These are phyloP conservation scores for Macrochelys suwanniensis DNA, from an alignment of 2,797 vertebrate genomes.

Conservation along the genomic window DNA sequence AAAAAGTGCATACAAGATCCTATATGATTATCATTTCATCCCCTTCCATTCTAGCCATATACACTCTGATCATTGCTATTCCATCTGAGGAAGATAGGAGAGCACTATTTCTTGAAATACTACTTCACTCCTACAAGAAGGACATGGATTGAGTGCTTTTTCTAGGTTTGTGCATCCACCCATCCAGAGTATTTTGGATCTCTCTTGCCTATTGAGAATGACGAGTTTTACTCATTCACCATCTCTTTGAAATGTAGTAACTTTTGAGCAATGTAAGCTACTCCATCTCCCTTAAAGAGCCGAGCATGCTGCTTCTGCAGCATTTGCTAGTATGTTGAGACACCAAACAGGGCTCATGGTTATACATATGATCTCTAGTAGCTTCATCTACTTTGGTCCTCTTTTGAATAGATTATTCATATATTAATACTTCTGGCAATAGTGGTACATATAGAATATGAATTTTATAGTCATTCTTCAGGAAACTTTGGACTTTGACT, in stretches of 20 bases:
- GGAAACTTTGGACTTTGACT: neutral
- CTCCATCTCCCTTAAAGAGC: too few relatives aligned
- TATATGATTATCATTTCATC: neutral
- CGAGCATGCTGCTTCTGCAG: too few relatives aligned
- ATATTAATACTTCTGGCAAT: neutral
- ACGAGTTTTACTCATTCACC: too few relatives aligned
- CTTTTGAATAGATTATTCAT: neutral
- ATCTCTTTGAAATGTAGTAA: too few relatives aligned
- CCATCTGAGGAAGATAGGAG: neutral
- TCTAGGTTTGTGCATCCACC: too few relatives aligned
- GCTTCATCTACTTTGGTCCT: neutral
- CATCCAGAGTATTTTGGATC: too few relatives aligned
- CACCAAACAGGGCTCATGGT: neutral
- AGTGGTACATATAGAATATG: neutral
- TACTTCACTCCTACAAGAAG: neutral
- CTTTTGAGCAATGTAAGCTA: too few relatives aligned
- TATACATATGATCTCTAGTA: neutral
- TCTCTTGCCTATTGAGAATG: too few relatives aligned
- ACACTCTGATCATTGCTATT: neutral
- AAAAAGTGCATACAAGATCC: neutral
- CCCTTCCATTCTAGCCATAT: neutral
- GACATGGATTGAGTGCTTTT: neutral
- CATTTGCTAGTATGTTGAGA: too few relatives aligned
- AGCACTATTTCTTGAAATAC: neutral
- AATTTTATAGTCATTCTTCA: neutral